These are phyloP conservation scores for Riparia riparia DNA, from an alignment of 2,113 vertebrate species.

Conservation along the genomic window DNA sequence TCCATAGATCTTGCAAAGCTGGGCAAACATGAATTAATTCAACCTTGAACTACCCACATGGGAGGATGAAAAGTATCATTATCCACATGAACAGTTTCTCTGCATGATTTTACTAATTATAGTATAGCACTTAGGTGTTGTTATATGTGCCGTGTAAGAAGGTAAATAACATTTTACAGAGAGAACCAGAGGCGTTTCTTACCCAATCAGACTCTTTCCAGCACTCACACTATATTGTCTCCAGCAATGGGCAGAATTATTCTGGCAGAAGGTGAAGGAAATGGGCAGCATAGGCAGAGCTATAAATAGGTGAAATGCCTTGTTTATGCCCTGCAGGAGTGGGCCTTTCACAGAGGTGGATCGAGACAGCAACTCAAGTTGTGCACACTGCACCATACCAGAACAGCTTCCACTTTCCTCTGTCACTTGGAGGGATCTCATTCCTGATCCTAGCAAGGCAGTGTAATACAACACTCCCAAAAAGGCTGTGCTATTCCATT, in stretches of 20 bases:
- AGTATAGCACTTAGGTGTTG: slow-evolving; percentile 54
- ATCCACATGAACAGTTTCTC: slow-evolving; percentile 59
- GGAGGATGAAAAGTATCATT: slow-evolving; percentile 59
- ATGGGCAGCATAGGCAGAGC: neutral
- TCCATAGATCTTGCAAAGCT: slow-evolving; percentile 32
- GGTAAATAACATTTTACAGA: slow-evolving; percentile 50
- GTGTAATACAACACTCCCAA: neutral
- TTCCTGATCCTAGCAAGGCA: neutral
- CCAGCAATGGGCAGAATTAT: neutral
- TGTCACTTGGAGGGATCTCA: neutral
- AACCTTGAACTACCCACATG: slow-evolving; percentile 56
- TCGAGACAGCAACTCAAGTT: neutral
- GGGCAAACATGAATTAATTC: slow-evolving; percentile 70
- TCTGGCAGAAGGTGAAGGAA: slow-evolving; percentile 8
- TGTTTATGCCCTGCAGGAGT: neutral
- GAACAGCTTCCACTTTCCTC: neutral
- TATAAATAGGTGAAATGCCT: neutral
- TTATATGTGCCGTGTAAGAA: slow-evolving; percentile 20
- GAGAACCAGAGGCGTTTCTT: neutral
- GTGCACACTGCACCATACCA: neutral
- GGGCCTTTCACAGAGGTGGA: neutral
- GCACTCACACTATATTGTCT: neutral
- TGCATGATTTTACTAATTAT: slow-evolving; percentile 66
- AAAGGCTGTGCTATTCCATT: neutral
- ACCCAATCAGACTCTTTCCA: neutral